Evolutionary conservation across 2,113 vertebrate species (phyloP).

Genomic region (Neodontobutis hainanensis): DNA sequence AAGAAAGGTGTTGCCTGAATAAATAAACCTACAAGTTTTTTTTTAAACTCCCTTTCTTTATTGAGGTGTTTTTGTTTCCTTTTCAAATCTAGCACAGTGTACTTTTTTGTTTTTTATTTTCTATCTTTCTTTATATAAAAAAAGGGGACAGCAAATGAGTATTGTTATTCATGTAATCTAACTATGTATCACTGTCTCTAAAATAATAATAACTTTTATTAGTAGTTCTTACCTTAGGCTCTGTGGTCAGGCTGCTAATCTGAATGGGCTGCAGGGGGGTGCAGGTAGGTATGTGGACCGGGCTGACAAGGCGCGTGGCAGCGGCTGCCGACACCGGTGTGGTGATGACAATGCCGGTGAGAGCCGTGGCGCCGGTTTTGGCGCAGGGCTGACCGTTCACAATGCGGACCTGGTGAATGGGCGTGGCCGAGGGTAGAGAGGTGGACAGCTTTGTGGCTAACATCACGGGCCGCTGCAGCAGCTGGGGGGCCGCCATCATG

Average conservation of each 20-base stretch:
- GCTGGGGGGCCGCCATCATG: slow-evolving; percentile 95
- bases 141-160: too few species aligned
- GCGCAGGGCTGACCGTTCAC: slow-evolving; percentile 92
- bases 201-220: not conserved
- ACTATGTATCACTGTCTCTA: too few species aligned
- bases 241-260: slow-evolving; percentile 91
- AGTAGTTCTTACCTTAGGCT: slow-evolving; percentile 85
- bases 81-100: too few species aligned
- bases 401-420: slow-evolving; percentile 96
- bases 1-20: too few species aligned
- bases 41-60: too few species aligned
- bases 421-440: slow-evolving; percentile 86
- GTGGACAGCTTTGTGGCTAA: slow-evolving; percentile 91
- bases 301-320: slow-evolving; percentile 83
- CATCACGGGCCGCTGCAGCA: slow-evolving; percentile 96
- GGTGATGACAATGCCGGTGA: slow-evolving; percentile 97
- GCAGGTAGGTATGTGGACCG: slow-evolving; percentile 69
- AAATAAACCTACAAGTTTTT: too few species aligned
- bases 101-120: too few species aligned
- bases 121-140: too few species aligned
- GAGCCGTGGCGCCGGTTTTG: slow-evolving; percentile 73
- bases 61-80: too few species aligned
- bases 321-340: slow-evolving; percentile 62
- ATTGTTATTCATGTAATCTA: too few species aligned
- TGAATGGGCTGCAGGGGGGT: slow-evolving; percentile 84